phyloP scores from a whole-genome alignment of 1,140 invertebrate species.

The Hydropsyche tenuis region DNA sequence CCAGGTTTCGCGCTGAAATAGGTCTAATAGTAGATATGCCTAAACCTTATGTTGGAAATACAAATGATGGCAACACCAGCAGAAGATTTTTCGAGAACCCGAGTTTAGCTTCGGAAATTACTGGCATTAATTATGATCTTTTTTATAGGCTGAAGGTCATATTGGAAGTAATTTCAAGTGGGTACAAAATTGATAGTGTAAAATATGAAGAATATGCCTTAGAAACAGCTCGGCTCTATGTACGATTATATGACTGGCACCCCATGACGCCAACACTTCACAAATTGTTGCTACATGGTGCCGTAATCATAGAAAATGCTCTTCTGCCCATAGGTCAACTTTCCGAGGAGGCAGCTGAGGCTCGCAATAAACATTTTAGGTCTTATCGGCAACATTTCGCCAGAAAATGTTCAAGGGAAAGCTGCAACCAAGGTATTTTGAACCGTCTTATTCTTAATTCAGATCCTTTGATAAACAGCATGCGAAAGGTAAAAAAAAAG shows the following conservation, averaged over 20 bases:
- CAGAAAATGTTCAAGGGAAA: conserved; percentile 50
- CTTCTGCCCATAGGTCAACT: conserved; percentile 50
- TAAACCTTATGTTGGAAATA: conserved; percentile 45
- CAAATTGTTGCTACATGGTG: conserved; percentile 54
- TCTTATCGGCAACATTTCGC: conserved; percentile 49
- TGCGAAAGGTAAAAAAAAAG: neutral
- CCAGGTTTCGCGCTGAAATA: conserved; percentile 30
- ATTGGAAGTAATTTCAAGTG: conserved; percentile 4
- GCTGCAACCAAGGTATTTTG: conserved; percentile 41
- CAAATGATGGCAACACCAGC: conserved; percentile 49
- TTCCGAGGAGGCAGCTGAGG: conserved; percentile 48
- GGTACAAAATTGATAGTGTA: neutral
- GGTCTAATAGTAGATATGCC: conserved; percentile 43
- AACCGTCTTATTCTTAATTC: neutral
- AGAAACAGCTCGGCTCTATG: conserved; percentile 49
- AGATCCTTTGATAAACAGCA: neutral
- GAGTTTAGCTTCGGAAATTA: neutral
- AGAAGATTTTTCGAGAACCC: conserved; percentile 45
- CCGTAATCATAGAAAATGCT: conserved; percentile 48
- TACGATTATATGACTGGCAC: conserved; percentile 52
- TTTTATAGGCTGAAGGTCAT: neutral
- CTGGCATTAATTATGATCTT: conserved; percentile 5
- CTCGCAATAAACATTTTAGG: conserved; percentile 52
- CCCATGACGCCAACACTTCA: conserved; percentile 54
- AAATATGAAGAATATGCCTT: neutral